Percentiles rank a stretch among this genome's conserved stretches.
These are phyloP conservation scores for Nymphalis urticae DNA, from an alignment of 2,888 invertebrate species.

Conservation along the genomic window DNA sequence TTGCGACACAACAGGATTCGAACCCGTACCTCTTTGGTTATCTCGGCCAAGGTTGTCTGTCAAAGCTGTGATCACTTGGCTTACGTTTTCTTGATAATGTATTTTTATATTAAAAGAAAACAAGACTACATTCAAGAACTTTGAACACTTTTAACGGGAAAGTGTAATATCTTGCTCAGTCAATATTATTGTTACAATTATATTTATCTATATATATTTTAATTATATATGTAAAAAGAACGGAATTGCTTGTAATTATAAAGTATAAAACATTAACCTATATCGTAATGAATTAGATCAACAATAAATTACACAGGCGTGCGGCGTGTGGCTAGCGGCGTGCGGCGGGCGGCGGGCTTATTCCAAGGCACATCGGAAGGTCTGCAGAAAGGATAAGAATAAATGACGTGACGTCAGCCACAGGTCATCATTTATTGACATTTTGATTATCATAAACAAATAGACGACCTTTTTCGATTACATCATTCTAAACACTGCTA, in stretches of 20 bases:
- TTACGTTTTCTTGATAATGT: not conserved
- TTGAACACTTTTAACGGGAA: too few species aligned
- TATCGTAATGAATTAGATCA: conserved; percentile 33
- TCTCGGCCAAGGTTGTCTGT: not conserved
- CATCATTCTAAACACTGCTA: too few species aligned
- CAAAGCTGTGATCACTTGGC: not conserved
- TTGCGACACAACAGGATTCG: not conserved
- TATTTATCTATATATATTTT: too few species aligned
- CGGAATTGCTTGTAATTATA: not conserved
- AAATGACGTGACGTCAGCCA: conserved; percentile 18
- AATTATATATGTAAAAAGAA: too few species aligned
- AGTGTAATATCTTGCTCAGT: too few species aligned
- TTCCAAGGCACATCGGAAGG: conserved; percentile 38
- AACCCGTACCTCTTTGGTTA: not conserved
- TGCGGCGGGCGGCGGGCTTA: conserved; percentile 22
- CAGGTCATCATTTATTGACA: conserved; percentile 14
- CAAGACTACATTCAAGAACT: not conserved
- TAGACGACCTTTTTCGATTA: not conserved
- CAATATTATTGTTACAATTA: too few species aligned
- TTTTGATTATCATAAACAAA: not conserved
- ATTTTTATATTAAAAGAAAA: not conserved
- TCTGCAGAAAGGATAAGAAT: conserved; percentile 32
- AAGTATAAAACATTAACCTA: conserved; percentile 15
- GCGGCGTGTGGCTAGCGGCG: conserved; percentile 14
- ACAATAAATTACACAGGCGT: conserved; percentile 35